phyloP scores from a whole-genome alignment of 2,797 vertebrate species.

The Micrastur ruficollis region DNA sequence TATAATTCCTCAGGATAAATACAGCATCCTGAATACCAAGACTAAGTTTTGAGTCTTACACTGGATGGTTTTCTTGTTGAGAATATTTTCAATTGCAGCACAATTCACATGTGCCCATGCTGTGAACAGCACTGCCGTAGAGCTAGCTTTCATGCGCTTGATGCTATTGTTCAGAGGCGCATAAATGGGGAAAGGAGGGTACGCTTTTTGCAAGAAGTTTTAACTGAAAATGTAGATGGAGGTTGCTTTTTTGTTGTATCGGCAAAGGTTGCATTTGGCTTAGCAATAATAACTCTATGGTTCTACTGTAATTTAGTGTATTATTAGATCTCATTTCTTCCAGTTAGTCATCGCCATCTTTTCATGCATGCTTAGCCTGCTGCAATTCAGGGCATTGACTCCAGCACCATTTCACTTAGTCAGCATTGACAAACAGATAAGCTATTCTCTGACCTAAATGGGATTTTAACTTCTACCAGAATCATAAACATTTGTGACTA shows the following conservation, averaged over 20 bases:
- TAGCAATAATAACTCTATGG: background rate
- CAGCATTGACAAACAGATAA: conserved; percentile 8
- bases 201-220: background rate
- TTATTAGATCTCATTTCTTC: background rate
- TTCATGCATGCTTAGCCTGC: background rate
- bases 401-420: background rate
- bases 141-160: background rate
- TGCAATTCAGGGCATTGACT: background rate
- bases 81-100: background rate
- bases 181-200: background rate
- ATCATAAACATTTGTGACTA: background rate
- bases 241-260: background rate
- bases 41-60: background rate
- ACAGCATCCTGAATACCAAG: background rate
- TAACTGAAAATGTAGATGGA: background rate
- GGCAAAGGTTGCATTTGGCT: background rate
- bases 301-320: background rate
- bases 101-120: background rate
- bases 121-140: background rate
- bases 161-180: background rate
- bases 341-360: background rate
- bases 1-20: background rate
- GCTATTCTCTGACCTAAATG: background rate
- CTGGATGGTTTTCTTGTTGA: background rate
- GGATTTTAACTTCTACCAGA: background rate